Base-by-base conservation (phyloP, 2,113 vertebrate species). In the Raja brachyura region DNA sequence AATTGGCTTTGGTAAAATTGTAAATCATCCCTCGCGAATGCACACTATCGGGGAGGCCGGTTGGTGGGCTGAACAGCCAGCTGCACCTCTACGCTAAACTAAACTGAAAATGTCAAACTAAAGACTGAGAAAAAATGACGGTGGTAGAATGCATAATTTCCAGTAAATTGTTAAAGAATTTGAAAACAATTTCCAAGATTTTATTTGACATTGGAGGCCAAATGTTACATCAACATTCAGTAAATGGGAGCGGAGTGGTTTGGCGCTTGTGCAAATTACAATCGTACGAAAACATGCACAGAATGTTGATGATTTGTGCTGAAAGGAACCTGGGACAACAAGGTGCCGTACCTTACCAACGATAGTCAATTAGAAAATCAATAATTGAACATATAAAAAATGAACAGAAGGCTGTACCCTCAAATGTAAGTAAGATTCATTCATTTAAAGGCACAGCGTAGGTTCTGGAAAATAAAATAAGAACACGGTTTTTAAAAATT, bases 311-410 rank as follows among this genome's bases (percentile, higher is more conserved):
- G 18, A 68, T 68, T 70, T 54, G 31, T 92, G 66, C 73, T 92
- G 59, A 73, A 31, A 20, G 33, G 33, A 73, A 92, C 48, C 90
- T 48, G 39, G 73, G 33, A 54, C 90, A 70, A 70, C 68, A 90
- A 92, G 73, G 73, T 92, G 70, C 73, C 90, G 73, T 48, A 73
- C 66, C 90, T 73, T 73, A 73, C 90, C 54, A 73, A 92, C 54
- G 39, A 73, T 48, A 73, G 31, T 22, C 48, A 92, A 73, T 92
- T 73, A 54, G 33, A 73, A 73, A 73, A 48, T 73, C 33, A 92
- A 1, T 92, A 33, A 92, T 73, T 54, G 22, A 4, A 54, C 66
- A 48, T 54, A 54, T 9, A 73, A 92, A 92, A 73, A 31, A 73
- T 33, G 70, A 73, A 33, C 63, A 28, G 68, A 73, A 73, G 90